Conservation (phyloP, 2,113 vertebrate species). For the Microtus richardsoni region DNA sequence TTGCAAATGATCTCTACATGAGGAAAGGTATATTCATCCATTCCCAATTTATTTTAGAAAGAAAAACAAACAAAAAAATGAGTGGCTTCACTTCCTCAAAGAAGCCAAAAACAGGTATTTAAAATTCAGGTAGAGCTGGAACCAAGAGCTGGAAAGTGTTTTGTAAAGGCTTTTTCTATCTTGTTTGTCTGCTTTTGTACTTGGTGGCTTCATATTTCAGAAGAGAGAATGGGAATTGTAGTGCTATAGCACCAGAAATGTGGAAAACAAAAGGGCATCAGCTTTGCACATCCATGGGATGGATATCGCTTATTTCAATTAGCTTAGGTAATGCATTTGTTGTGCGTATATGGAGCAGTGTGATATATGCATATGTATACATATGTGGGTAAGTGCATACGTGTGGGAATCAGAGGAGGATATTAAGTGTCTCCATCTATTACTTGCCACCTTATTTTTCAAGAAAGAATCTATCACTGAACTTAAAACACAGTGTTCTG, state of each 20-base stretch:
- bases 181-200: neutral
- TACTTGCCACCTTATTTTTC: neutral
- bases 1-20: neutral
- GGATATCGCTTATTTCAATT: neutral
- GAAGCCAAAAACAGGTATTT: neutral
- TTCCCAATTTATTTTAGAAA: slow-evolving; percentile 20
- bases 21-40: slow-evolving; percentile 7
- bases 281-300: neutral
- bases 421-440: neutral
- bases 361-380: neutral
- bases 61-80: neutral
- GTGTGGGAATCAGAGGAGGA: neutral
- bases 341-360: neutral
- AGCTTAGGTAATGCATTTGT: neutral
- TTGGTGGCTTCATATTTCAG: neutral
- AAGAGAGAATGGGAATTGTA: neutral
- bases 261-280: neutral
- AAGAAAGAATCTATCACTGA: neutral
- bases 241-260: neutral
- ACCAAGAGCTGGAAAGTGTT: neutral
- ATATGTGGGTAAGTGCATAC: too few species aligned
- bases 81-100: neutral
- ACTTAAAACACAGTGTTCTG: too few species aligned
- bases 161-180: neutral
- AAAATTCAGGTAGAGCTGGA: neutral